Evolutionary conservation across 2,797 vertebrate species (phyloP).

Genomic region (Sus cebifrons): DNA sequence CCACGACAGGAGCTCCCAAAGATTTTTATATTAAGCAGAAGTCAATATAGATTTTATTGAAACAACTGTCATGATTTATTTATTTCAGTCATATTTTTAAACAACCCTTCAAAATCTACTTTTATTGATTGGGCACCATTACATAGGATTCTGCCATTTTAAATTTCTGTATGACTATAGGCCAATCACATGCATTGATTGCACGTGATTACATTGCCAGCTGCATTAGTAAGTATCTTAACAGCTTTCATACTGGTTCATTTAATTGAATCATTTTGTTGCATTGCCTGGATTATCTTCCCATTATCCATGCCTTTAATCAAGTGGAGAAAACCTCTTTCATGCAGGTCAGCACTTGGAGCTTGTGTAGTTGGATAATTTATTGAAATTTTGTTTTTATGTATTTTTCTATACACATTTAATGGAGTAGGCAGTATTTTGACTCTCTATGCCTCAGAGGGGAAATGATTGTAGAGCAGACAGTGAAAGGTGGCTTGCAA

Average conservation of each 20-base stretch:
- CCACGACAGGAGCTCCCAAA: not conserved
- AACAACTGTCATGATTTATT: constrained; percentile 33
- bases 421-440: not conserved
- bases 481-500: not conserved
- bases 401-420: not conserved
- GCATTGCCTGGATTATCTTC: constrained; percentile 45
- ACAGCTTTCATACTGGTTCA: not conserved
- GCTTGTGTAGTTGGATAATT: not conserved
- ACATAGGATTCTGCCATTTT: not conserved
- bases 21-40: constrained; percentile 60
- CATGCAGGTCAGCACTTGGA: not conserved
- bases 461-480: not conserved
- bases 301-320: not conserved
- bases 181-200: not conserved
- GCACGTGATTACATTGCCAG: not conserved
- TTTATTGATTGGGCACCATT: constrained; percentile 39
- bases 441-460: not conserved
- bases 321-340: constrained; percentile 6
- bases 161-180: not conserved
- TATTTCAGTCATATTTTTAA: constrained; percentile 64
- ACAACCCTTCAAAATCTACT: not conserved
- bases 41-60: constrained; percentile 48
- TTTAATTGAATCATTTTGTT: not conserved
- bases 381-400: not conserved
- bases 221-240: not conserved